phyloP scores from a whole-genome alignment of 2,113 vertebrate species.

The Hyperopisus bebe region DNA sequence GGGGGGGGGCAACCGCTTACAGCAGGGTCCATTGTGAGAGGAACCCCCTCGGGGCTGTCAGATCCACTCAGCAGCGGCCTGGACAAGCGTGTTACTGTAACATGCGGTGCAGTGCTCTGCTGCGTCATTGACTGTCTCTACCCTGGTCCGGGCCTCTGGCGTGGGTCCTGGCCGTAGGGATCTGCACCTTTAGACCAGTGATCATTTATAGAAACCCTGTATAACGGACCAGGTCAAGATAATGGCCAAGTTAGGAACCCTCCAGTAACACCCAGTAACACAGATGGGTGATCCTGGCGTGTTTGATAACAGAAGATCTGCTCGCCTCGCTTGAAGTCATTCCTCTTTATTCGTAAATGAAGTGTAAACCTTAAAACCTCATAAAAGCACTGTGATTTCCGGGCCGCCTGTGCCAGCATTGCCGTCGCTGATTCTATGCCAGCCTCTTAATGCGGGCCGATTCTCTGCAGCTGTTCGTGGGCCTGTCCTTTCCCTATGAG shows the following conservation, averaged over 20 bases:
- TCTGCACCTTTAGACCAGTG: background rate
- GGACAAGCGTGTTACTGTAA: background rate
- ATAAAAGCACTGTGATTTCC: background rate
- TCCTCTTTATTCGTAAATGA: slow-evolving; percentile 27
- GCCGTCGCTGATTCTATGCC: background rate
- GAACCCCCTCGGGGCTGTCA: background rate
- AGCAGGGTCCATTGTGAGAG: slow-evolving; percentile 10
- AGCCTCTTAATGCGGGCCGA: background rate
- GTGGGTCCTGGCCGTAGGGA: background rate
- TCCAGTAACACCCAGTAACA: background rate
- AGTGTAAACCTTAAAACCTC: background rate
- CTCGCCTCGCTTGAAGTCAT: background rate
- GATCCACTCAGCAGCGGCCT: background rate
- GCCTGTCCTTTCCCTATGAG: slow-evolving; percentile 94
- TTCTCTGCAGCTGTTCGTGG: slow-evolving; percentile 82
- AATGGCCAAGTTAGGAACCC: background rate
- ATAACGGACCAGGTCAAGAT: background rate
- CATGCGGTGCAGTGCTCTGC: background rate
- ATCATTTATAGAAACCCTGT: background rate
- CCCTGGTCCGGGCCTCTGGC: background rate
- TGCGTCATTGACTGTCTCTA: background rate
- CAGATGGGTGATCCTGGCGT: background rate
- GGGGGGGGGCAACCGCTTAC: background rate
- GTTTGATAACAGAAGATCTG: background rate
- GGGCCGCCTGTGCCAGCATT: background rate